These are phyloP conservation scores for Chiloscyllium plagiosum DNA, from an alignment of 2,113 vertebrate species.

Conservation along the genomic window DNA sequence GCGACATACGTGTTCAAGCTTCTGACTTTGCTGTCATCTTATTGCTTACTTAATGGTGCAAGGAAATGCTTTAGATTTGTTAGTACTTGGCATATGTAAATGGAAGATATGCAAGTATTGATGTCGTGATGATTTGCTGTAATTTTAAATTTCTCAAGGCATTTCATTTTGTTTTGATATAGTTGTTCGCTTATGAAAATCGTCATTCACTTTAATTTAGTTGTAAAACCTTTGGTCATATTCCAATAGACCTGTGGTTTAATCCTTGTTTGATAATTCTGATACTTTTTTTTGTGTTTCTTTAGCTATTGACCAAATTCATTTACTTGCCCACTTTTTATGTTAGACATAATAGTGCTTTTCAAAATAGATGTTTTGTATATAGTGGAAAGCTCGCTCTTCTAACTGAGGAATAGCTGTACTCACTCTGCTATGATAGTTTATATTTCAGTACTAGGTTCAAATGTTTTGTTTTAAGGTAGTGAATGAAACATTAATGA, in stretches of 20 bases:
- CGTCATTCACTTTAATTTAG: neutral
- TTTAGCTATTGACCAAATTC: neutral
- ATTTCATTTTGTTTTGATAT: neutral
- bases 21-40: neutral
- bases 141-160: neutral
- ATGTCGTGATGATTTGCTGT: neutral
- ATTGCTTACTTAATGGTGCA: neutral
- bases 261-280: neutral
- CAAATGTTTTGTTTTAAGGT: conserved; percentile 8
- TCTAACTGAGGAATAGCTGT: neutral
- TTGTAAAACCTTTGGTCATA: neutral
- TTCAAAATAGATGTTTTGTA: neutral
- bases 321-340: neutral
- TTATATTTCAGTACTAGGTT: neutral
- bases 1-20: neutral
- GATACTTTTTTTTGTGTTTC: neutral
- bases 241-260: neutral
- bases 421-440: too few species aligned
- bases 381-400: neutral
- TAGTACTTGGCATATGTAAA: neutral
- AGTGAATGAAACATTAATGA: neutral
- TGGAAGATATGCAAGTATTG: neutral
- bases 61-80: neutral
- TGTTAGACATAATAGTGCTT: neutral
- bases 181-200: neutral